Evolutionary conservation across 2,888 invertebrate genomes (phyloP).

Genomic region (Glaucopsyche alexis): DNA sequence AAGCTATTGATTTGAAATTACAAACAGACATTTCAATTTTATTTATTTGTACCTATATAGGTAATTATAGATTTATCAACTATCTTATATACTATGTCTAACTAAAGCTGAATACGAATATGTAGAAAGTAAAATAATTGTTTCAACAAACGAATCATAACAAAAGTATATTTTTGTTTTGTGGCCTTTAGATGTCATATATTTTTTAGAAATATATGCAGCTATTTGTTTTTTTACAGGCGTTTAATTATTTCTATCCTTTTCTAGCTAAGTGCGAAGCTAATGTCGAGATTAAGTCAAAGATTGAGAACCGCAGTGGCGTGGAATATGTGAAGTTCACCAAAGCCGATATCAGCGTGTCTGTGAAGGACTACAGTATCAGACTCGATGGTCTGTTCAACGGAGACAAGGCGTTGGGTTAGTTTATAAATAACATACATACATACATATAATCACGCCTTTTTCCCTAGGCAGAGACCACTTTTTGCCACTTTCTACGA

Average conservation of each 20-base stretch:
- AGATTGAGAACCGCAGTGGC: constrained; percentile 59
- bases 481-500: too few species aligned
- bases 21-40: too few species aligned
- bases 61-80: too few species aligned
- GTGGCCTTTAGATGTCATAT: not conserved
- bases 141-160: too few species aligned
- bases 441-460: too few species aligned
- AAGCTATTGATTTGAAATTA: too few species aligned
- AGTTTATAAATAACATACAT: constrained; percentile 22
- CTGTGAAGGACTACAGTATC: constrained; percentile 78
- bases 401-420: constrained; percentile 80
- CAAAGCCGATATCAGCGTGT: constrained; percentile 70
- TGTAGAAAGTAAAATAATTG: too few species aligned
- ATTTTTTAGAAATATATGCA: not conserved
- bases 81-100: too few species aligned
- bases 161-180: too few species aligned
- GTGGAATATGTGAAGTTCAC: constrained; percentile 72
- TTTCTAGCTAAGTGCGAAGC: constrained; percentile 76
- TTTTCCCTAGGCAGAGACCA: too few species aligned
- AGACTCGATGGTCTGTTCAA: constrained; percentile 81
- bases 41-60: too few species aligned
- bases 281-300: constrained; percentile 63
- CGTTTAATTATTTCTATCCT: not conserved
- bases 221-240: not conserved
- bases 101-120: too few species aligned